Base-by-base conservation (phyloP, 1,140 invertebrate genomes). In the Drosophila nannoptera region DNA sequence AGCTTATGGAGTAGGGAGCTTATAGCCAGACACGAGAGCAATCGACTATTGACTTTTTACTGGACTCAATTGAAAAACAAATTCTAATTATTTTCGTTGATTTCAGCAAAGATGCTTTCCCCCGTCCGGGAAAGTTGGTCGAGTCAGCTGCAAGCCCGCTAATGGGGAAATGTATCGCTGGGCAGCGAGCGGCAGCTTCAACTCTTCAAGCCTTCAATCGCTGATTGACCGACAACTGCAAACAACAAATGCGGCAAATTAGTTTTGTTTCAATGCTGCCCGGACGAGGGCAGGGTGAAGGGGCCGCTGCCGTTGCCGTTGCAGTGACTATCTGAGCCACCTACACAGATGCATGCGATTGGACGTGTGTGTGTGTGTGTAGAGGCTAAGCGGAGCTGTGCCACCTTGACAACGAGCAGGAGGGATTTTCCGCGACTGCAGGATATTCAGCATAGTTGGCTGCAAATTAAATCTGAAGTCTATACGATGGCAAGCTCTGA, bases 191-290 rank as follows among this genome's bases (percentile, higher is more conserved):
- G 22, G 22, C 40, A 14, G 40, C n/a, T 43, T 7, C 40, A 56
- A 22, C 22, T 22, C 22, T 11, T 2, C 36, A 54, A 40, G 38
- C 22, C 35, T 29, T 33, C 38, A 4, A 56, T 31, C 54, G 33
- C 58, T 55, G 56, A 78, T 82, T 82, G 70, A 73, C 70, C 77
- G 69, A 53, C 38, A 52, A 56, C 53, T 14, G 48, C 54, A 49
- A 73, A 64, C 59, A 66, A 77, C 75, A 75, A 82, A 75, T 32
- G 62, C 42, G 62, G 63, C 78, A 82, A 82, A 83, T 83, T 61
- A 82, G 75, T 83, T 83, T 82, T 78, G 71, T 68, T 82, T 75
- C 75, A 82, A 59, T 68, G 63, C 12, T 9, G 29, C 22, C 22
- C 22, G 22, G 22, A 22, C 22, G 3, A 3, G 22, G 22, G 22